phyloP scores from a whole-genome alignment of 2,113 vertebrate species.

The Salminus brasiliensis region DNA sequence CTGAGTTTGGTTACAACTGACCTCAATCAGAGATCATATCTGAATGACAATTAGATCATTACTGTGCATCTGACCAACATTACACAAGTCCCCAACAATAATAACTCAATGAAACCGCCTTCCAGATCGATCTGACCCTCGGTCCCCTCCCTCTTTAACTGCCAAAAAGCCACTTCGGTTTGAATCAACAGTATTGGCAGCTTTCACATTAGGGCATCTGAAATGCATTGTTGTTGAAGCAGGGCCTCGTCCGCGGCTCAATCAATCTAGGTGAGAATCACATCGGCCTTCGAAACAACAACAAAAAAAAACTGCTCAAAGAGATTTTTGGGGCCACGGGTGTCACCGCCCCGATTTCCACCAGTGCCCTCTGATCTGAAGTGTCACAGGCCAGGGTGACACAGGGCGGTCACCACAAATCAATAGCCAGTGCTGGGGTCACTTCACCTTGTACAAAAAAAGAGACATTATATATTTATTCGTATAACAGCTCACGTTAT shows the following conservation, averaged over 20 bases:
- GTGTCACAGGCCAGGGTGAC: slow-evolving; percentile 80
- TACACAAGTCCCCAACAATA: slow-evolving; percentile 36
- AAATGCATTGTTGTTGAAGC: slow-evolving; percentile 71
- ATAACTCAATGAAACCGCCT: slow-evolving; percentile 53
- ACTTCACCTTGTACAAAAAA: slow-evolving; percentile 73
- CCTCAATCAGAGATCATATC: slow-evolving; percentile 54
- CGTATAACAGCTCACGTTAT: slow-evolving; percentile 82
- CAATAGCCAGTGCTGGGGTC: slow-evolving; percentile 83
- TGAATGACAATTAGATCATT: slow-evolving; percentile 54
- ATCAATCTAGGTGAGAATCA: slow-evolving; percentile 72
- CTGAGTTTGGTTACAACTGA: slow-evolving; percentile 43
- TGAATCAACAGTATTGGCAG: slow-evolving; percentile 77
- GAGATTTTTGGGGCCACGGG: slow-evolving; percentile 50
- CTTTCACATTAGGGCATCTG: slow-evolving; percentile 72
- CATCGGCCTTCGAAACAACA: slow-evolving; percentile 70
- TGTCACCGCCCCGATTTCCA: slow-evolving; percentile 79
- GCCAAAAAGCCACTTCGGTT: slow-evolving; percentile 68
- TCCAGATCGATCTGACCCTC: slow-evolving; percentile 41
- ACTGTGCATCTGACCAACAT: slow-evolving; percentile 34
- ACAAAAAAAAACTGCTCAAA: slow-evolving; percentile 60
- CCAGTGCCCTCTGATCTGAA: slow-evolving; percentile 83
- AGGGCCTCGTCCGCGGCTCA: slow-evolving; percentile 56
- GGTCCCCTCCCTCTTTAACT: slow-evolving; percentile 31
- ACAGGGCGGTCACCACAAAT: slow-evolving; percentile 82
- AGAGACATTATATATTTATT: slow-evolving; percentile 66